Conservation (phyloP, 1,140 invertebrate genomes). For the Leptinotarsa lineolata region DNA sequence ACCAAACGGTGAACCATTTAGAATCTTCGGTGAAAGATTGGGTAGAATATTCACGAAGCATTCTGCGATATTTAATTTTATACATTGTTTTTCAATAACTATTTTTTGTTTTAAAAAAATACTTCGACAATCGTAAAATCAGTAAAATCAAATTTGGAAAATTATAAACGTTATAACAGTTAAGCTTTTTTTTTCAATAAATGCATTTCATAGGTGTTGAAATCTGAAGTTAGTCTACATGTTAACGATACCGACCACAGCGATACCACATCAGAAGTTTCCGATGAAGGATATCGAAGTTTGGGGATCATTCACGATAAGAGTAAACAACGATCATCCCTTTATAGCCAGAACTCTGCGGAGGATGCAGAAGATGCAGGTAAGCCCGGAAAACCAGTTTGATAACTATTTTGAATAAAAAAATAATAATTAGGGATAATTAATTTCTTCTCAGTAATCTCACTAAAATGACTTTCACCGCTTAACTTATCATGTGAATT, state of each 20-base stretch:
- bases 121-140: too few relatives aligned
- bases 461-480: not conserved
- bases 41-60: too few relatives aligned
- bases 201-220: constrained; percentile 33
- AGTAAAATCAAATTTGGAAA: too few relatives aligned
- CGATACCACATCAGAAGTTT: constrained; percentile 84
- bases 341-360: constrained; percentile 68
- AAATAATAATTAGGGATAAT: constrained; percentile 29
- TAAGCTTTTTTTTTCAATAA: not conserved
- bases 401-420: too few relatives aligned
- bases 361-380: constrained; percentile 71
- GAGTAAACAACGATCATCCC: constrained; percentile 64
- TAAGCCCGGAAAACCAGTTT: constrained; percentile 49
- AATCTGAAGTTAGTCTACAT: constrained; percentile 49
- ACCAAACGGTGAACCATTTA: too few relatives aligned
- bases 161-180: too few relatives aligned
- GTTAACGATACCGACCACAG: constrained; percentile 62
- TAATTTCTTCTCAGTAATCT: not conserved
- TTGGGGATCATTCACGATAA: constrained; percentile 68
- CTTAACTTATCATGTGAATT: too few relatives aligned
- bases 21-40: too few relatives aligned
- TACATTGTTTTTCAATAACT: too few relatives aligned
- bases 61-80: too few relatives aligned
- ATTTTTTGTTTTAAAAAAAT: too few relatives aligned
- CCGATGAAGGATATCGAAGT: constrained; percentile 85